Conservation (phyloP, 2,888 invertebrate species). For the Andrena bucephala region DNA sequence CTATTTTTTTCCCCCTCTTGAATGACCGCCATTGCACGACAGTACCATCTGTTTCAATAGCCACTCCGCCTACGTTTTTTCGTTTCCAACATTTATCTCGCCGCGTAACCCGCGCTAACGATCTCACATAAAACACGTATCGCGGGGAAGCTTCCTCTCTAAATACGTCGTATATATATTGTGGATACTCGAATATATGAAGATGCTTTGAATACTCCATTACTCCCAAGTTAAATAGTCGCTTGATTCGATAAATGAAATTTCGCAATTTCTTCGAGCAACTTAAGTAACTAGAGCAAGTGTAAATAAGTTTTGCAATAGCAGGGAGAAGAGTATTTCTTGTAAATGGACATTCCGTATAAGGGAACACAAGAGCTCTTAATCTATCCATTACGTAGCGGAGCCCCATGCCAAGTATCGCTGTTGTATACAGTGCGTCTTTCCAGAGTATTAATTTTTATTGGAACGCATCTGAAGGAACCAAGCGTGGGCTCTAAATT, state of each 20-base stretch:
- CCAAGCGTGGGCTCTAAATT: conserved; percentile 28
- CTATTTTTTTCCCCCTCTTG: conserved; percentile 25
- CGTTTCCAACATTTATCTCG: conserved; percentile 38
- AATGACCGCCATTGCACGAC: conserved; percentile 5
- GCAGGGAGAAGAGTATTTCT: no score
- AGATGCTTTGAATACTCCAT: not conserved
- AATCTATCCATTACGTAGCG: not conserved
- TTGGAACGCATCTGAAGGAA: not conserved
- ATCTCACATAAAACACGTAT: conserved; percentile 14
- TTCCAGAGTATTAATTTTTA: not conserved
- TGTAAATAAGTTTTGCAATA: no score
- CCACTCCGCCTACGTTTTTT: conserved; percentile 31
- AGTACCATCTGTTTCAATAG: conserved; percentile 42
- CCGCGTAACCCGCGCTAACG: conserved; percentile 12
- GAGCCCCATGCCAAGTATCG: conserved; percentile 11
- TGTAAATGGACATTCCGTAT: no score
- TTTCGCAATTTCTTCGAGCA: not conserved
- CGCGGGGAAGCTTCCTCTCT: not conserved
- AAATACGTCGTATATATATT: not conserved
- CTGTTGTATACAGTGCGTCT: not conserved
- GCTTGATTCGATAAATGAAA: no score
- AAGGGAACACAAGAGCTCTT: no score
- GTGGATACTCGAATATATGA: not conserved
- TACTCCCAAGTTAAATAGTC: not conserved
- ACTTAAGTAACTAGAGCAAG: no score